phyloP scores from a whole-genome alignment of 2,888 invertebrate genomes.

The Drosophila pullipes region DNA sequence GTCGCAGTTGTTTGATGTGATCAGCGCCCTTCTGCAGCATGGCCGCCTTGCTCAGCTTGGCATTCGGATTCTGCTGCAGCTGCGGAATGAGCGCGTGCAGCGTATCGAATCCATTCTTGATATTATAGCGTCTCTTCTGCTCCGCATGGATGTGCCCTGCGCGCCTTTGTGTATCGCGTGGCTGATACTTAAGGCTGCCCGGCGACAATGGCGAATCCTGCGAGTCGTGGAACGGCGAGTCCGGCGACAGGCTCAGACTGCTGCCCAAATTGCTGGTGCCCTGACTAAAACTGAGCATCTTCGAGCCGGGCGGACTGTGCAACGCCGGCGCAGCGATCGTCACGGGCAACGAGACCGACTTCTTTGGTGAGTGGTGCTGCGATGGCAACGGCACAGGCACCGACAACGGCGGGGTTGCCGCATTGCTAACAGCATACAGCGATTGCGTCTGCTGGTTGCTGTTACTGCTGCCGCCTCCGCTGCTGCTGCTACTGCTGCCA shows the following conservation, averaged over 20 bases:
- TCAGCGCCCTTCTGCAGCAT: slow-evolving; percentile 99
- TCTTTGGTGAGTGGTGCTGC: slow-evolving; percentile 83
- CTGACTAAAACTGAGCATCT: slow-evolving; percentile 79
- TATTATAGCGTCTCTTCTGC: slow-evolving; percentile 97
- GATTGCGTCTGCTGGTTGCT: slow-evolving; percentile 34
- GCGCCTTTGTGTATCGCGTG: slow-evolving; percentile 89
- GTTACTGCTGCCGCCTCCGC: slow-evolving; percentile 5
- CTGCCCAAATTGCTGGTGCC: slow-evolving; percentile 54
- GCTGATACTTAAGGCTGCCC: slow-evolving; percentile 85
- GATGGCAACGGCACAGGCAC: slow-evolving; percentile 53
- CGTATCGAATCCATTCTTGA: slow-evolving; percentile 98
- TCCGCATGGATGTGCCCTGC: slow-evolving; percentile 98
- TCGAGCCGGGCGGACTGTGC: slow-evolving; percentile 80
- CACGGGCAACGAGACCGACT: slow-evolving; percentile 83
- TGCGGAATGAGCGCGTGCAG: slow-evolving; percentile 96
- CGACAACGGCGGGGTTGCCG: slow-evolving; percentile 55
- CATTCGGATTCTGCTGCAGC: slow-evolving; percentile 94
- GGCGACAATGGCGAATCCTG: slow-evolving; percentile 88
- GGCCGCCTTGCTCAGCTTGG: slow-evolving; percentile 97
- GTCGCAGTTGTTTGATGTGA: slow-evolving; percentile 94
- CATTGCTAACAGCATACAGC: slow-evolving; percentile 37
- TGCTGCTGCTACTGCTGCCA: slow-evolving; percentile 42
- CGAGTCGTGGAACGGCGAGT: slow-evolving; percentile 83
- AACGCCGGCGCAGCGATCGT: slow-evolving; percentile 71
- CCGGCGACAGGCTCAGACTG: slow-evolving; percentile 82